Evolutionary conservation across 2,888 invertebrate genomes (phyloP).

Genomic region (Stratiomys singularior): DNA sequence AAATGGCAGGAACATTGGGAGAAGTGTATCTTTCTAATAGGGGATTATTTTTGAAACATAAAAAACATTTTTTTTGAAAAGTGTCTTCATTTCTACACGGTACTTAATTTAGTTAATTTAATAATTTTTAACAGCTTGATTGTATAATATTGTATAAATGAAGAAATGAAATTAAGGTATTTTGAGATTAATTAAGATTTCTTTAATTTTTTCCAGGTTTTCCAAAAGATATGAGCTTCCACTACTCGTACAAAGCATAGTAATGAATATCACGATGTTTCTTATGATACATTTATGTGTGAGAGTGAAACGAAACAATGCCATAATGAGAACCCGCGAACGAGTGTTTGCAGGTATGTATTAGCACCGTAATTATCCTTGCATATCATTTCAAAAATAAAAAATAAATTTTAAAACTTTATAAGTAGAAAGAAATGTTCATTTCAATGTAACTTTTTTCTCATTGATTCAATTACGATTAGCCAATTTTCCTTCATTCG

Average conservation of each 20-base stretch:
- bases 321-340: slow-evolving; percentile 79
- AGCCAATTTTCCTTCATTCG: neutral
- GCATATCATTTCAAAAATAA: no score
- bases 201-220: slow-evolving; percentile 78
- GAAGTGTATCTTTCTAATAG: no score
- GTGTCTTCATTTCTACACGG: no score
- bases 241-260: slow-evolving; percentile 92
- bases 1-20: no score
- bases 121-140: no score
- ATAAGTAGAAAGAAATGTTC: neutral
- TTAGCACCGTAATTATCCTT: no score
- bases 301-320: slow-evolving; percentile 82
- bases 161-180: no score
- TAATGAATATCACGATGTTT: slow-evolving; percentile 98
- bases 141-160: no score
- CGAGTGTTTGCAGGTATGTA: slow-evolving; percentile 83
- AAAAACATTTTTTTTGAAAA: no score
- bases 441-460: neutral
- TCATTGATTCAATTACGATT: slow-evolving; percentile 54
- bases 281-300: slow-evolving; percentile 94
- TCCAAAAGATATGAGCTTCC: slow-evolving; percentile 97
- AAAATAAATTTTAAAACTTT: no score
- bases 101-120: no score
- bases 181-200: neutral
- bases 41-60: no score